These are phyloP conservation scores for Caradrina kadenii DNA, from an alignment of 2,888 invertebrate species.

Conservation along the genomic window DNA sequence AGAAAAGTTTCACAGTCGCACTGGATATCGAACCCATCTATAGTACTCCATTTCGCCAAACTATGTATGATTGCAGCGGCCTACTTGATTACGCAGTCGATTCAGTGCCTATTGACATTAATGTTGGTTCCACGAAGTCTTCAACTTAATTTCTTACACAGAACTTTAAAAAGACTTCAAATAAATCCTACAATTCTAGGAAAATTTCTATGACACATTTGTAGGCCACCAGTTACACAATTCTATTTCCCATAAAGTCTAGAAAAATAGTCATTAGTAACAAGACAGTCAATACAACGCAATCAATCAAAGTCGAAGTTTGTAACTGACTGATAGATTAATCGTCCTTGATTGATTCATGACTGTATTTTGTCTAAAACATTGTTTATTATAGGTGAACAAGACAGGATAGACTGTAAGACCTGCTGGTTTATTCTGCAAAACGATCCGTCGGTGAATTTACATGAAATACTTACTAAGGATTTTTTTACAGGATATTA, in stretches of 20 bases:
- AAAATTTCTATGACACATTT: constrained; percentile 5
- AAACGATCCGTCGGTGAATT: no score
- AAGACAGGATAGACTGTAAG: neutral
- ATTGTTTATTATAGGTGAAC: neutral
- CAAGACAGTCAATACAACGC: neutral
- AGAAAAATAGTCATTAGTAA: neutral
- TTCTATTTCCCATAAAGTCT: constrained; percentile 10
- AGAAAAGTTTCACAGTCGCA: no score
- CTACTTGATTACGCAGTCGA: no score
- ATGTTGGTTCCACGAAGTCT: no score
- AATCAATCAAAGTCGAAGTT: neutral
- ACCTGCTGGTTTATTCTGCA: no score
- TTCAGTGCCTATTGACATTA: no score
- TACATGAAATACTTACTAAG: no score
- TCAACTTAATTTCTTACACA: no score
- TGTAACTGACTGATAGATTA: neutral
- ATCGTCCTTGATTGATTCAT: neutral
- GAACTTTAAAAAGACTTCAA: constrained; percentile 15
- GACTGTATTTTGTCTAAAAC: neutral
- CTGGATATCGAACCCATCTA: no score
- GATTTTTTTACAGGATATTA: no score
- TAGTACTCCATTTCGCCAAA: no score
- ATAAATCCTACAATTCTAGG: constrained; percentile 14
- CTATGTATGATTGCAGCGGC: no score
- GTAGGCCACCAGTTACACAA: neutral